Percentiles rank a stretch among this genome's conserved stretches.
Conservation (phyloP, 2,797 vertebrate species). For the Eurystomus glaucurus region DNA sequence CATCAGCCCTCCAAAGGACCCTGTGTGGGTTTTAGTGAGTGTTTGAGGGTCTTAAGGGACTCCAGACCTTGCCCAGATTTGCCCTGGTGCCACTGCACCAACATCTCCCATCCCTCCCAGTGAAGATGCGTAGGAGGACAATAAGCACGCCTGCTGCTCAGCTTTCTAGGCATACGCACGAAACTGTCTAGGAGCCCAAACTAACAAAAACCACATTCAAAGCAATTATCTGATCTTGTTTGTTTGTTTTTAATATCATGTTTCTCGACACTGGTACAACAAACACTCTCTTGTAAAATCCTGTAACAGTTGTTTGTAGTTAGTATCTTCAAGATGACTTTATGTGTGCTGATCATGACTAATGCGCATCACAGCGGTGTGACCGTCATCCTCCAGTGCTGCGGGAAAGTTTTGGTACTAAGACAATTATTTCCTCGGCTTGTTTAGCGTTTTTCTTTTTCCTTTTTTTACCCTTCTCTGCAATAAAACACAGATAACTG, state of each 20-base stretch:
- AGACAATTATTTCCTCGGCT: slow-evolving; percentile 15
- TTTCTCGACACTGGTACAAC: slow-evolving; percentile 41
- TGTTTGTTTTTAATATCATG: slow-evolving; percentile 22
- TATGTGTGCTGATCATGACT: slow-evolving; percentile 18
- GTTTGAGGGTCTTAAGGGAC: neutral
- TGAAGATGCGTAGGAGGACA: neutral
- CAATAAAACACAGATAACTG: neutral
- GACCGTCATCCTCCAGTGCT: neutral
- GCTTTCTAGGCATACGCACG: neutral
- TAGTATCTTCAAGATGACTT: slow-evolving; percentile 8
- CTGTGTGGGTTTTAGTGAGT: neutral
- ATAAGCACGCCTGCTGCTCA: neutral
- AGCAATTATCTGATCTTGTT: slow-evolving; percentile 48
- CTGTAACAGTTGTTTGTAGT: slow-evolving; percentile 51
- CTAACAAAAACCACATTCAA: slow-evolving; percentile 39
- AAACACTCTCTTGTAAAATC: slow-evolving; percentile 31
- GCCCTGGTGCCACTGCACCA: neutral
- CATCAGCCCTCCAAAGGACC: neutral
- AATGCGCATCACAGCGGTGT: neutral
- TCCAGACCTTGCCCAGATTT: neutral
- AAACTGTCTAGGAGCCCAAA: neutral
- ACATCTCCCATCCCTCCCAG: neutral
- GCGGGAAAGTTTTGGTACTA: neutral
- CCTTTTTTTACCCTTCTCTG: neutral
- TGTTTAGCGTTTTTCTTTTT: slow-evolving; percentile 18